These are phyloP conservation scores for Teleopsis dalmanni DNA, from an alignment of 1,140 invertebrate genomes.

Conservation along the genomic window DNA sequence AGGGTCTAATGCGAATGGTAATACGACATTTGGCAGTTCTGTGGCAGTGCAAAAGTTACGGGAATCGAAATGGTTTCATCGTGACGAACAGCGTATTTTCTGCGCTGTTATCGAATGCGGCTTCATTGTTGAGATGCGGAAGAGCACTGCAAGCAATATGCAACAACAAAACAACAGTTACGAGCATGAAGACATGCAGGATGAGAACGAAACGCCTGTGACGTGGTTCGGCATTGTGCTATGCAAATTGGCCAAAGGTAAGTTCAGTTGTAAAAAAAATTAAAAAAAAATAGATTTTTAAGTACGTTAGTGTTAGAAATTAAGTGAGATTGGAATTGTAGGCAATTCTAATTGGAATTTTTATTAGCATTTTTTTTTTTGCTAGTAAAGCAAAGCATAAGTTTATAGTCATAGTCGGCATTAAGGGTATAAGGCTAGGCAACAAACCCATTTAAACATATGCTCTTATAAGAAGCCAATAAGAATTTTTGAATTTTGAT, in stretches of 20 bases:
- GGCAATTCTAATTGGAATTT: no score
- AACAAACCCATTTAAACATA: no score
- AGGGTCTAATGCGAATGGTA: conserved; percentile 3
- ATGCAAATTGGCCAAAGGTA: conserved; percentile 60
- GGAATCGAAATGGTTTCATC: conserved; percentile 61
- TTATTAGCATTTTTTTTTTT: no score
- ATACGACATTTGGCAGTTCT: conserved; percentile 51
- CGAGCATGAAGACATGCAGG: conserved; percentile 30
- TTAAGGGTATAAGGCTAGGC: no score
- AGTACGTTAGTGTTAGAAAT: no score
- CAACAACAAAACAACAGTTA: conserved; percentile 3
- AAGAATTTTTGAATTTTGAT: no score
- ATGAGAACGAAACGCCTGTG: conserved; percentile 38
- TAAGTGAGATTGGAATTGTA: no score
- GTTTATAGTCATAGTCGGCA: no score
- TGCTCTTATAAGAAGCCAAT: no score
- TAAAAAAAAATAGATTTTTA: no score
- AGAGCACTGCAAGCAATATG: conserved; percentile 29
- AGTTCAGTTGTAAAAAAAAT: no score
- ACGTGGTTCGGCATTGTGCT: conserved; percentile 53
- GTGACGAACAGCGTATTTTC: conserved; percentile 57
- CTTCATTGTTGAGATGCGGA: conserved; percentile 56
- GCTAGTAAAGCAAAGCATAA: no score
- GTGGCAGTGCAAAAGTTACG: conserved; percentile 59
- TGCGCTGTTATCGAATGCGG: conserved; percentile 61